Conservation (phyloP, 2,888 invertebrate genomes). For the Leucozona laternaria region DNA sequence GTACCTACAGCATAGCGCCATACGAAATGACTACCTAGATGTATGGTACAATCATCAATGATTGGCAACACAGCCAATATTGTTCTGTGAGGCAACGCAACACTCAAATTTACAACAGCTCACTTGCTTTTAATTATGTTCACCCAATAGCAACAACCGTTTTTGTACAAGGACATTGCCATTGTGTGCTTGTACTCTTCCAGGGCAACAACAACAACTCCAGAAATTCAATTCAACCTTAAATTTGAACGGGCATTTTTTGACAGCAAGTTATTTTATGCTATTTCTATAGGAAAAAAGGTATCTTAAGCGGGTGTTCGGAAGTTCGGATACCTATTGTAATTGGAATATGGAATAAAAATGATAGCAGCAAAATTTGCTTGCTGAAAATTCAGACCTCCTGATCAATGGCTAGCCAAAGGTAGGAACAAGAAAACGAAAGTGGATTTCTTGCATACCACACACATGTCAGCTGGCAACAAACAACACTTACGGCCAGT, state of each 20-base stretch:
- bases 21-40: too few relatives aligned
- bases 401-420: constrained; percentile 83
- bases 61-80: neutral
- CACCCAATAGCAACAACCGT: constrained; percentile 82
- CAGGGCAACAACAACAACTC: constrained; percentile 7
- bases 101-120: neutral
- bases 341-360: neutral
- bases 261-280: neutral
- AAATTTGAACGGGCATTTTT: neutral
- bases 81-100: neutral
- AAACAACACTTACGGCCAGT: constrained; percentile 69
- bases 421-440: constrained; percentile 84
- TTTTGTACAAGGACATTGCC: constrained; percentile 84
- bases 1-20: too few relatives aligned
- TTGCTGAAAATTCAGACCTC: constrained; percentile 78
- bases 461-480: constrained; percentile 64
- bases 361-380: constrained; percentile 17
- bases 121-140: constrained; percentile 77
- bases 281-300: too few relatives aligned
- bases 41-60: too few relatives aligned
- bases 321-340: too few relatives aligned
- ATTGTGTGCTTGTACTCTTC: constrained; percentile 46
- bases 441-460: constrained; percentile 79
- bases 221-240: neutral
- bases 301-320: too few relatives aligned